A percentile compares a stretch with the other conserved stretches of the same genome.
These are phyloP conservation scores for Cyclophora albipunctata DNA, from an alignment of 2,888 invertebrate genomes.

Conservation along the genomic window DNA sequence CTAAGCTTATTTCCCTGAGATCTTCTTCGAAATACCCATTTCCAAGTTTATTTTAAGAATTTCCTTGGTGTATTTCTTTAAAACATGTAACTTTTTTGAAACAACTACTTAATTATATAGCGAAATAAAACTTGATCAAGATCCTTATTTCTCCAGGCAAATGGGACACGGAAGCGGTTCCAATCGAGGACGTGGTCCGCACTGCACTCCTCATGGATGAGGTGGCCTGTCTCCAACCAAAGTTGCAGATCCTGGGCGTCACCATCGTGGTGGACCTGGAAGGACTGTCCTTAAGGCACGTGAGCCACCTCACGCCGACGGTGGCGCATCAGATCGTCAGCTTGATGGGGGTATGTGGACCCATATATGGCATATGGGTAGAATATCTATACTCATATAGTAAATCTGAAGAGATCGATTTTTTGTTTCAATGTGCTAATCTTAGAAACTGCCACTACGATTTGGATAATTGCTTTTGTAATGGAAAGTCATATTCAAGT, in stretches of 20 bases:
- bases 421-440: neutral
- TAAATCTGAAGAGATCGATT: neutral
- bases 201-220: constrained; percentile 61
- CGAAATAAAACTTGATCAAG: no score
- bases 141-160: constrained; percentile 33
- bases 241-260: constrained; percentile 59
- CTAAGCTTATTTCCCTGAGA: no score
- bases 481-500: no score
- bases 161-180: constrained; percentile 50
- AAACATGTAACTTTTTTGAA: no score
- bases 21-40: no score
- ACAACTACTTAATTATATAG: no score
- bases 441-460: no score
- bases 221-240: constrained; percentile 58
- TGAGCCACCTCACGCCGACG: constrained; percentile 49
- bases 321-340: constrained; percentile 57
- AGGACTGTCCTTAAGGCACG: constrained; percentile 48
- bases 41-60: no score
- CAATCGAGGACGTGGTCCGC: constrained; percentile 55
- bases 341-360: constrained; percentile 58
- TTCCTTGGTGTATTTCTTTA: no score
- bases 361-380: no score
- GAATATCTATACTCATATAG: no score
- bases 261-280: constrained; percentile 63
- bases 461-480: no score